Conservation (phyloP, 2,797 vertebrate species). For the Hippopotamyrus pictus region DNA sequence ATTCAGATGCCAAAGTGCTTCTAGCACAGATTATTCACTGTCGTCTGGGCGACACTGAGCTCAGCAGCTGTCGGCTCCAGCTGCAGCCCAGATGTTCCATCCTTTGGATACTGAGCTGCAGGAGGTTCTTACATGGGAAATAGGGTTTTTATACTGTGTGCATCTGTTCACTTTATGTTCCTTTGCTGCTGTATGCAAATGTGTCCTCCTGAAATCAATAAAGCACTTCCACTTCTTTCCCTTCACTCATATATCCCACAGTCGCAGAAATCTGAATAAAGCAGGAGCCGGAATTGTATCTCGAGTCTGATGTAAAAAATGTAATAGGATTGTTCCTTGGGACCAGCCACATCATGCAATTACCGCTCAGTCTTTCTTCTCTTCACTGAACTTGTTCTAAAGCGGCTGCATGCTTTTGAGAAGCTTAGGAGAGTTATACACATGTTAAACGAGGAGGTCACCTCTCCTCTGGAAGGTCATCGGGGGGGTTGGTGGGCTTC, state of each 20-base stretch:
- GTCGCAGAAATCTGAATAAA: not conserved
- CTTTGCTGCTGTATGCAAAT: not conserved
- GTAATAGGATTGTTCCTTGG: not conserved
- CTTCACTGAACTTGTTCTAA: not conserved
- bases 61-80: no score
- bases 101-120: not conserved
- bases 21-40: not conserved
- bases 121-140: not conserved
- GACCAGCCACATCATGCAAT: not conserved
- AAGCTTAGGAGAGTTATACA: not conserved
- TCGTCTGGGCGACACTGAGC: no score
- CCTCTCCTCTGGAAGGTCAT: conserved; percentile 17
- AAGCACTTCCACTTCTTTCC: not conserved
- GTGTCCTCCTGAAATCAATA: not conserved
- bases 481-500: conserved; percentile 87
- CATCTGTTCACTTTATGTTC: not conserved
- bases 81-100: not conserved
- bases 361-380: not conserved
- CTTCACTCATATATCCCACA: not conserved
- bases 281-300: not conserved
- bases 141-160: not conserved
- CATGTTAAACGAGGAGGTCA: not conserved
- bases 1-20: not conserved
- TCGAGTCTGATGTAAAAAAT: not conserved
- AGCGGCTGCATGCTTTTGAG: not conserved